phyloP scores from a whole-genome alignment of 1,140 invertebrate species.

The Trachymyrmex septentrionalis region DNA sequence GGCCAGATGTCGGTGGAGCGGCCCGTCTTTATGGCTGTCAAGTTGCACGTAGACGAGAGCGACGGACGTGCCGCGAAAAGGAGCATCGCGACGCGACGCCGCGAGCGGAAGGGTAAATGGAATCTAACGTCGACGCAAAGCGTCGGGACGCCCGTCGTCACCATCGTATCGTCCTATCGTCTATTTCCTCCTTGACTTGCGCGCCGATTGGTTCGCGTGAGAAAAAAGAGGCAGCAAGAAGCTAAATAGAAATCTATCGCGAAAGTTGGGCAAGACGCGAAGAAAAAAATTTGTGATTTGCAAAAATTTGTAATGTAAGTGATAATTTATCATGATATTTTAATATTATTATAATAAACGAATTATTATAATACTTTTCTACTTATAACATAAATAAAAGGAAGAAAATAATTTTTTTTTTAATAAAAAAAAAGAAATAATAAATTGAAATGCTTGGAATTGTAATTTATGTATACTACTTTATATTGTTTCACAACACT shows the following conservation, averaged over 20 bases:
- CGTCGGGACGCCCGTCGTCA: slow-evolving; percentile 28
- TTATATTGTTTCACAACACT: no score
- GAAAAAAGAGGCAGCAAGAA: neutral
- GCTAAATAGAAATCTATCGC: neutral
- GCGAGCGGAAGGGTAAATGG: slow-evolving; percentile 48
- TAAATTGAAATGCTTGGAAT: no score
- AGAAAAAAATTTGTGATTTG: neutral
- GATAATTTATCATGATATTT: neutral
- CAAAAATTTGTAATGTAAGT: neutral
- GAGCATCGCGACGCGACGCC: neutral
- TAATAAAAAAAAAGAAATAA: no score
- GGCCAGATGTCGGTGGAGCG: slow-evolving; percentile 59
- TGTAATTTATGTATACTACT: no score
- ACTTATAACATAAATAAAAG: neutral
- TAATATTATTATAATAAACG: no score
- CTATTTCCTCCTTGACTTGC: slow-evolving; percentile 18
- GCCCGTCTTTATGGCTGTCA: slow-evolving; percentile 57
- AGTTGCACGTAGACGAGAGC: slow-evolving; percentile 44
- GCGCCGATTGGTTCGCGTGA: neutral
- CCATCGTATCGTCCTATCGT: slow-evolving; percentile 21
- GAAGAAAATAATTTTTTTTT: neutral
- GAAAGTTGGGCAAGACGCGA: neutral
- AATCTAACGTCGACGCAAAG: slow-evolving; percentile 38
- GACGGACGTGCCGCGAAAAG: slow-evolving; percentile 47
- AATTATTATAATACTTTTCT: neutral